Evolutionary conservation across 2,888 invertebrate species (phyloP), one percentile per base, ranked within the genome.

Genomic region (Macrophya alboannulata): DNA sequence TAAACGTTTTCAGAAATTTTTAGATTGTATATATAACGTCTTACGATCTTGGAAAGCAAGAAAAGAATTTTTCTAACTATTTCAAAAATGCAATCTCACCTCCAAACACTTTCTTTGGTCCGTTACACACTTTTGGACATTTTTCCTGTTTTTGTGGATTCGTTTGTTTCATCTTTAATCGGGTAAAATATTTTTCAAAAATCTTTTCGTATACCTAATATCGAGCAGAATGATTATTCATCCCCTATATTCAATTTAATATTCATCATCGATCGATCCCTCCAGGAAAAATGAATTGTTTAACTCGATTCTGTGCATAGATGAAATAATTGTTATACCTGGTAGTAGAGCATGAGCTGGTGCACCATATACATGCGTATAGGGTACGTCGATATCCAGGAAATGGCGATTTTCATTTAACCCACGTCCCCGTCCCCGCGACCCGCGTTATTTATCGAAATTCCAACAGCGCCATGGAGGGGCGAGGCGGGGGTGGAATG

Each of bases 381-480:
- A 31, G 31, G 31, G 10, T 62, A 68, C 68, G 43, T 45, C 43
- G 43, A 40, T 40, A 72, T 72, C 21, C 72, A 25, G 72, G 45
- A 72, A 43, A 72, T 74, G 77, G 21, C 77, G 55, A 77, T 77
- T 51, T 77, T 77, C 77, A 51, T 48, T 55, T 48, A 77, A 77
- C 37, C 48, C 51, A 17, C 31, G 51, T 15, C 31, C 31, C 31
- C 1, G 3, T 31, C 31, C 31, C 31, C 31, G 31, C 31, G 3
- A 31, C 31, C 31, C 72, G 43, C 51, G 48, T 51, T 76, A 76
- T 51, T 76, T 88, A 88, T 88, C 89, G 88, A 86, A 87, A 89
- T 88, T 89, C 88, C 88, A 85, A 86, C 86, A 87, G 88, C 88
- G 86, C 86, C 87, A 31, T 31, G 31, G 3, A 3, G 31, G 31